A percentile compares a stretch with the other conserved stretches of the same genome.
Conservation (phyloP, 1,140 invertebrate genomes). For the Drosophila erecta region DNA sequence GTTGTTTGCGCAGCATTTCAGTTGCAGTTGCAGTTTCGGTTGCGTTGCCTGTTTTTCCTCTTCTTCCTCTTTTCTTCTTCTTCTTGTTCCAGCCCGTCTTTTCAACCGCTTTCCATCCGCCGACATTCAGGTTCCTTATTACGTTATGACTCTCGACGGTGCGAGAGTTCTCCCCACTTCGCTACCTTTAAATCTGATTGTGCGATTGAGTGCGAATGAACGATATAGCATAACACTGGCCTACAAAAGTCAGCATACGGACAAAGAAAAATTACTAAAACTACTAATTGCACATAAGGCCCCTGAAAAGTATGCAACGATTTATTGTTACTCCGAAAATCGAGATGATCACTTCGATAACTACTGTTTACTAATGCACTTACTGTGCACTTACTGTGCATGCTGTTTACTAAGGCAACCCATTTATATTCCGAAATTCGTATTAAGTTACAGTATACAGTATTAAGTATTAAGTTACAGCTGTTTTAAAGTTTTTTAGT, state of each 20-base stretch:
- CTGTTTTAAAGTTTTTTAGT: too few relatives aligned
- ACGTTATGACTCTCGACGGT: conserved; percentile 66
- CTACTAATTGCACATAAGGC: too few relatives aligned
- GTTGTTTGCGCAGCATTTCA: conserved; percentile 82
- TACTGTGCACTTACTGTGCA: too few relatives aligned
- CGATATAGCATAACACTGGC: conserved; percentile 25
- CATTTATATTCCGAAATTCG: too few relatives aligned
- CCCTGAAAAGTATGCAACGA: not conserved
- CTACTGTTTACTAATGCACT: too few relatives aligned
- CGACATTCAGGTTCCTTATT: conserved; percentile 71
- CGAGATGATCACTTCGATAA: too few relatives aligned
- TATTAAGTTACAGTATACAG: too few relatives aligned
- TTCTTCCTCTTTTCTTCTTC: conserved; percentile 7
- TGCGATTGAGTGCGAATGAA: conserved; percentile 29
- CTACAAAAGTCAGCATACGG: not conserved
- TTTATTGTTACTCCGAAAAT: too few relatives aligned
- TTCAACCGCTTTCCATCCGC: conserved; percentile 14
- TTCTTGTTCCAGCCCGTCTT: not conserved
- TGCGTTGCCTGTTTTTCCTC: conserved; percentile 58
- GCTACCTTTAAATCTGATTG: conserved; percentile 48
- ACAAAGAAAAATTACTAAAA: not conserved
- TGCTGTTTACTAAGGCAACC: too few relatives aligned
- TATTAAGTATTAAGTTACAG: too few relatives aligned
- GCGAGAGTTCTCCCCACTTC: conserved; percentile 53
- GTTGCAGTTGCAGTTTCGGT: conserved; percentile 77